phyloP scores from a whole-genome alignment of 2,888 invertebrate species.

The Mesopsocus fuscifrons region DNA sequence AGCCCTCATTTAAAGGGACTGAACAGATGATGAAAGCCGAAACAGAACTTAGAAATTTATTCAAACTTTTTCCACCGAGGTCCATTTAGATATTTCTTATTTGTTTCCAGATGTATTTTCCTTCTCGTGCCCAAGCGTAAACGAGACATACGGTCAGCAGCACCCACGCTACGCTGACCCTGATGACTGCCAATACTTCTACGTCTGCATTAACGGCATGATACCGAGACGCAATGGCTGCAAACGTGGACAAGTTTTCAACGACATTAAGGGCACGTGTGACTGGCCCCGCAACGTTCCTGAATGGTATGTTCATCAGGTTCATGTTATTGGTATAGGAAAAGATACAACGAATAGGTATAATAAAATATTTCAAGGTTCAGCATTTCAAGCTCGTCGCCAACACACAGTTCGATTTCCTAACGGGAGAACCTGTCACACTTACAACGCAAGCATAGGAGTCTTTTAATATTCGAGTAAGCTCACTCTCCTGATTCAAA shows the following conservation, averaged over 20 bases:
- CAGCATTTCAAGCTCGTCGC: background rate
- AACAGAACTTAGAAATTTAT: too few species aligned
- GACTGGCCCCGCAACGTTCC: constrained; percentile 77
- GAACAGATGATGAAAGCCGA: too few species aligned
- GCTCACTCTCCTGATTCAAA: too few species aligned
- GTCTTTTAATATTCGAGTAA: too few species aligned
- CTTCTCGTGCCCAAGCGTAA: constrained; percentile 64
- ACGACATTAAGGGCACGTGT: constrained; percentile 56
- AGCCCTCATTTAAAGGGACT: too few species aligned
- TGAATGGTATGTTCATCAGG: constrained; percentile 48
- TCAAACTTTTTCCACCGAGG: too few species aligned
- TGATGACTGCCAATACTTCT: constrained; percentile 80
- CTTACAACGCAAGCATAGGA: too few species aligned
- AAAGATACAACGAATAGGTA: too few species aligned
- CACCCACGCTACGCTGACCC: constrained; percentile 77
- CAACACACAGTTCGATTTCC: too few species aligned
- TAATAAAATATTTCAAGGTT: constrained; percentile 8
- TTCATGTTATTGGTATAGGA: constrained; percentile 13
- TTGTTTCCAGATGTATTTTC: constrained; percentile 49
- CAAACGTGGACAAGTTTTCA: constrained; percentile 75
- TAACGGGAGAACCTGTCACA: too few species aligned
- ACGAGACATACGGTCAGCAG: constrained; percentile 46
- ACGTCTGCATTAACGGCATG: constrained; percentile 77
- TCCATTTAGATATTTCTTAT: too few species aligned
- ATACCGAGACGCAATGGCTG: constrained; percentile 72